Evolutionary conservation across 2,888 invertebrate genomes (phyloP), one percentile per base, ranked within the genome.

Genomic region (Sminthurides aquaticus): DNA sequence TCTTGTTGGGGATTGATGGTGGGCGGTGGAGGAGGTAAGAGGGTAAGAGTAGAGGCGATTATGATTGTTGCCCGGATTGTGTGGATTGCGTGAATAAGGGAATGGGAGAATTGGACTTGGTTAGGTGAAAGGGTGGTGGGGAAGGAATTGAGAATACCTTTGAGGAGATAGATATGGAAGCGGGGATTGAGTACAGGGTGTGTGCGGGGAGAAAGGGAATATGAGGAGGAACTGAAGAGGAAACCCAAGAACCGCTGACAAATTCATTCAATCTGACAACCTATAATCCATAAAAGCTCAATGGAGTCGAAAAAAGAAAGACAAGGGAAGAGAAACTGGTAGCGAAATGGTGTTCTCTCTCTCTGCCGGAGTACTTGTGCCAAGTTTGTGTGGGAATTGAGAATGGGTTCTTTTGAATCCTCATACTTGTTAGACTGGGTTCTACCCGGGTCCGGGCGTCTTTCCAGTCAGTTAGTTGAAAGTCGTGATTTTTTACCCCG

Each of bases 261-360:
- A 59, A 59, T 43, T 43, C 34, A 59, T 48, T 59, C 29, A 22
- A 29, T 29, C 48, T 34, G 29, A 59, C 22, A 59, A 22, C 52
- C 52, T 20, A 52, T 52, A 59, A 49, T 60, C 60, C 60, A 48
- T 60, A 60, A 60, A 60, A 43, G 22, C 49, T 60, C 49, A 60
- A 60, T 48, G 49, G 49, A 60, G 25, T 48, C 26, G 26, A 60
- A 52, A 52, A 52, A 52, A 52, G 52, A 52, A 58, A 58, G 34
- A 58, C 58, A 58, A 25, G 49, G 49, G 49, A 60, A 49, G 49
- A 49, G 2, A 59, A 34, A 59, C 43, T 3, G 57, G 57, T 26
- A 57, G n/a, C 27, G 22, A 49, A 48, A 24, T 49, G 25, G 26
- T 29, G 24, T 58, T 29, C 11, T 43, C 43, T 8, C 43, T 43